Base-by-base conservation (phyloP, 2,888 invertebrate species). In the Acrobasis suavella region DNA sequence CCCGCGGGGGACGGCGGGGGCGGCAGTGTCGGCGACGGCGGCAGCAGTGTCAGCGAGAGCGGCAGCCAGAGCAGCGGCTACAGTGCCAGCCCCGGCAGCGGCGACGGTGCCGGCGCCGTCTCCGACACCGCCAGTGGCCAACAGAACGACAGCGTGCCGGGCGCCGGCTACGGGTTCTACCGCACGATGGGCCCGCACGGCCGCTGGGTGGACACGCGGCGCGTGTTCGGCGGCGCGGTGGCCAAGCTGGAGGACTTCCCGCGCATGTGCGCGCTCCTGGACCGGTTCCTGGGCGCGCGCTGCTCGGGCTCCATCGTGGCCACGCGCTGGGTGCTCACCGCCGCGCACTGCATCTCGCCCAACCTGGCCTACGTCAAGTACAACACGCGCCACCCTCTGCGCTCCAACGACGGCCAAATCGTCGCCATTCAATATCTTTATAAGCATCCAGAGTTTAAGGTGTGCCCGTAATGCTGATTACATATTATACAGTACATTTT, bases 261-360 rank as follows among this genome's bases (percentile, higher is more conserved):
- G 14, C 72, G 77, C 9, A 79, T 74, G 62, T 83, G 85, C 72
- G 84, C 80, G 64, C 77, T 90, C 67, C 71, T 86, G 50, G 89
- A 89, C 77, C 82, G 84, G 50, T 81, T 78, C 74, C 78, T 82
- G 80, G 17, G 64, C n/a, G 64, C 81, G 74, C 77, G 83, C 56
- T 90, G 91, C 78, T 84, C 88, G 58, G 85, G 72, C 65, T 66
- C 85, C 9, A 81, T 85, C 66, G 66, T 91, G 67, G 69, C 82
- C 58, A 59, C 76, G 66, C 81, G 80, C 73, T 91, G 90, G 90
- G 87, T 70, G 73, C 78, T 91, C 62, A 90, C 91, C 37, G 90
- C 91, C 32, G 91, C 87, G 50, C 90, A 90, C 78, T 91, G 91
- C 75, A 77, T 86, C 14, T 63, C 80, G 15, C 69, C 85, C 54